Evolutionary conservation across 2,797 vertebrate species (phyloP).

Genomic region (Dallia pectoralis): DNA sequence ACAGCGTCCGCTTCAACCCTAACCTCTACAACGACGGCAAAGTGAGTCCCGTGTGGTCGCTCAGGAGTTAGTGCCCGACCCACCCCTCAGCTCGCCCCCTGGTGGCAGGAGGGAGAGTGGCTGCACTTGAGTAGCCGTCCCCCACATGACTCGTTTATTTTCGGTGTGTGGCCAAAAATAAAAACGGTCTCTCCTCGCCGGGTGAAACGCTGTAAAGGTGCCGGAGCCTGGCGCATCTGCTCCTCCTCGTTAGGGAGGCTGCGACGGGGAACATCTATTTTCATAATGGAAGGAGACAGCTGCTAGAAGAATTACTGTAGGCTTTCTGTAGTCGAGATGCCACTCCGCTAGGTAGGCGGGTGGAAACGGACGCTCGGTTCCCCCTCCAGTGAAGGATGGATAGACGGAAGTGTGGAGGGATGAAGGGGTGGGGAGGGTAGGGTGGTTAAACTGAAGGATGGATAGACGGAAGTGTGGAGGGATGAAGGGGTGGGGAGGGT

Average conservation of each 20-base stretch:
- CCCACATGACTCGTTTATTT: constrained; percentile 3
- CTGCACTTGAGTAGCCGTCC: constrained; percentile 7
- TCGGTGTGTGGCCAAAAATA: neutral
- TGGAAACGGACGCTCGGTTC: constrained; percentile 2
- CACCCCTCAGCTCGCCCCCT: neutral
- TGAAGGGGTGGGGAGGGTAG: neutral
- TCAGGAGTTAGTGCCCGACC: neutral
- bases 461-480: neutral
- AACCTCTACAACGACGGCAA: constrained; percentile 99
- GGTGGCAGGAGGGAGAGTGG: neutral
- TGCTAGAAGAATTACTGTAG: constrained; percentile 42
- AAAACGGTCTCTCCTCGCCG: neutral
- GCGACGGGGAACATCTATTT: constrained; percentile 47
- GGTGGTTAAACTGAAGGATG: neutral
- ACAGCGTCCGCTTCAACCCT: constrained; percentile 97
- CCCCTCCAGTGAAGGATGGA: neutral
- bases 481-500: neutral
- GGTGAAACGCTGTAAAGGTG: constrained; percentile 37
- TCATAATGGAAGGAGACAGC: constrained; percentile 45
- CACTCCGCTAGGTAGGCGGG: constrained; percentile 9
- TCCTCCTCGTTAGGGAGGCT: constrained; percentile 45
- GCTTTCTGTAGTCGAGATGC: constrained; percentile 24
- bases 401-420: neutral
- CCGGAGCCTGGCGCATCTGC: constrained; percentile 35
- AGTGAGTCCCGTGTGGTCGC: constrained; percentile 65